Evolutionary conservation across 2,797 vertebrate genomes (phyloP).

Genomic region (Salmo trutta): DNA sequence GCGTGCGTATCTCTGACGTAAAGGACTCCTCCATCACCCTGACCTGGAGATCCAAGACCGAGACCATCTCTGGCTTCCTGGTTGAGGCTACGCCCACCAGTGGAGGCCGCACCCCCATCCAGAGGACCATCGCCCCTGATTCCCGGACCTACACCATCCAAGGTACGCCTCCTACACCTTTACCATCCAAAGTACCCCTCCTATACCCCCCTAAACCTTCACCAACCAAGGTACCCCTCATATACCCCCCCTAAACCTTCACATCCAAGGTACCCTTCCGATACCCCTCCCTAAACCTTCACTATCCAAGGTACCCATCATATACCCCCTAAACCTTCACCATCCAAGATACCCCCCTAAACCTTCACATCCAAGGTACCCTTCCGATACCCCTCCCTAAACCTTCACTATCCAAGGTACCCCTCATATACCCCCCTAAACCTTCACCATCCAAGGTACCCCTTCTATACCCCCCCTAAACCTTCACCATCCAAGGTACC

Average conservation of each 20-base stretch:
- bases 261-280: too few relatives aligned
- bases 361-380: too few relatives aligned
- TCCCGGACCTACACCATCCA: conserved; percentile 74
- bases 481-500: too few relatives aligned
- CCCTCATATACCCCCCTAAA: too few relatives aligned
- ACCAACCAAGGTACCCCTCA: background rate
- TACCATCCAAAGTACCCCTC: background rate
- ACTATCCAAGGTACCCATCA: too few relatives aligned
- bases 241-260: background rate
- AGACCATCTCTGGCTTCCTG: conserved; percentile 92
- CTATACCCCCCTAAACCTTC: background rate
- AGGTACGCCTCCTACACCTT: conserved; percentile 3
- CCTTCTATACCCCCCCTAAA: too few relatives aligned
- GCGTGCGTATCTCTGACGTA: conserved; percentile 86
- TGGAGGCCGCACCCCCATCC: conserved; percentile 76
- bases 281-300: too few relatives aligned
- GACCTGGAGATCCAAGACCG: conserved; percentile 91
- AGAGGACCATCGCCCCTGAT: conserved; percentile 81
- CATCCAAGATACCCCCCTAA: too few relatives aligned
- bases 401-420: too few relatives aligned
- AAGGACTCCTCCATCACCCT: conserved; percentile 91
- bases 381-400: too few relatives aligned
- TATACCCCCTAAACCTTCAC: too few relatives aligned
- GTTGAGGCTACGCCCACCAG: conserved; percentile 82
- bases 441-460: too few relatives aligned